Evolutionary conservation across 2,797 vertebrate species (phyloP), one percentile per base, ranked within the genome.

Genomic region (Poecilia velifera): DNA sequence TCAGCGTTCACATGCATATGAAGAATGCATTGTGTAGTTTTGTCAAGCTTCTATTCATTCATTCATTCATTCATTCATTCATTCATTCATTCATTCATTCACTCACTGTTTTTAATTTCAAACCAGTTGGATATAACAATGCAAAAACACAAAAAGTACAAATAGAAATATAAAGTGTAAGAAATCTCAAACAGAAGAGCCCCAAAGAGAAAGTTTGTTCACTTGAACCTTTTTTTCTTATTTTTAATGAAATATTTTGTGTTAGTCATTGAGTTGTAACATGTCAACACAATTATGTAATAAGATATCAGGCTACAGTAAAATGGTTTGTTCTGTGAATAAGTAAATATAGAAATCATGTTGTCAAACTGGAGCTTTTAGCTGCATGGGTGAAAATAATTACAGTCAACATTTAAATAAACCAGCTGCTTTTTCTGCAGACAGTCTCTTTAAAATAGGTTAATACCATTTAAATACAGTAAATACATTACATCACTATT

Each of bases 321-420:
- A 66, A 66, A 20, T 66, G 3, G 6, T 57, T 64, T 18, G 5
- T 34, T 39, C 16, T 39, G 18, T 20, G 3, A 66, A 39, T 39
- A 10, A 22, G 22, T 4, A 70, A 25, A 70, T 41, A 25, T 13
- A 43, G 66, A 68, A 39, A 10, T 41, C 0, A 39, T 25, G 36
- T 25, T 1, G 8, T 41, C 39, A 12, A 12, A 43, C 36, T n/a
- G 4, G 22, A 70, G 39, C 20, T 0, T 12, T 70, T 70, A 43
- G 9, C 4, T 68, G 64, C 64, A 25, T 68, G 39, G 9, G 36
- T 41, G 77, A 87, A 82, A 85, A 25, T 74, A 43, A 59, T 28
- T 36, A 3, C 5, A 1, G 62, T 16, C 12, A 1, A 1, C 10
- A 18, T 80, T 51, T 77, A 43, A 72, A 64, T 41, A 3, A 46